Base-by-base conservation (phyloP, 1,140 invertebrate species). In the Mamestra configurata region DNA sequence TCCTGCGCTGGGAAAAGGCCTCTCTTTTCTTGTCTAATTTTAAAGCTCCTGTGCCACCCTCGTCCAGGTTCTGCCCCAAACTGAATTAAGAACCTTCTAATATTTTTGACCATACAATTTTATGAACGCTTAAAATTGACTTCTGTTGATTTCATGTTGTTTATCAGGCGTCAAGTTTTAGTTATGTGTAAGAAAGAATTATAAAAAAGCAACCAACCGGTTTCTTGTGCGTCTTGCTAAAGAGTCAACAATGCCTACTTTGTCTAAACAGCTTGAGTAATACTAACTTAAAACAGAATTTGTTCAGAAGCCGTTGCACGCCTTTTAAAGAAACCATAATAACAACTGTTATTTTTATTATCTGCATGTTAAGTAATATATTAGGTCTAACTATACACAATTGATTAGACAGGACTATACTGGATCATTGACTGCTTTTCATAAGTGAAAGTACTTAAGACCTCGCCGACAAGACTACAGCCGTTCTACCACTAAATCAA, bases 401-500 rank as follows among this genome's bases (percentile, higher is more conserved):
- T 61, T 22, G 24, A 35, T 55, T 24, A 1, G 22, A 55, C 10
- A 22, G 18, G n/a, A n/a, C n/a, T 22, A 55, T 22, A 55, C 20
- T 7, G 24, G 35, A 27, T 57, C 55, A 51, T 20, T 51, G 55
- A 11, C 27, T 22, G 57, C 3, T 61, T 35, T 15, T 55, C n/a
- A 18, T 13, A 35, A 46, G 64, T 68, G 40, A 68, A 68, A 68
- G 64, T 68, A 68, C 13, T 46, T 31, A 7, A 46, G 64, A 64
- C 59, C 59, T 64, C 40, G 59, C 8, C 55, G 55, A 57, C 22
- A 27, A 31, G 1, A 55, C 2, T 24, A n/a, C 15, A 35, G 11
- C 24, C 27, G 27, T 35, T 35, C 27, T 13, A 35, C 27, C n/a
- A 37, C n/a, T 37, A 10, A 8, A 18, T 64, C 35, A 4, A 20